Percentiles rank a stretch among this genome's conserved stretches.
These are phyloP conservation scores for Choloepus hoffmanni DNA, from an alignment of 2,113 vertebrate genomes.

Conservation along the genomic window DNA sequence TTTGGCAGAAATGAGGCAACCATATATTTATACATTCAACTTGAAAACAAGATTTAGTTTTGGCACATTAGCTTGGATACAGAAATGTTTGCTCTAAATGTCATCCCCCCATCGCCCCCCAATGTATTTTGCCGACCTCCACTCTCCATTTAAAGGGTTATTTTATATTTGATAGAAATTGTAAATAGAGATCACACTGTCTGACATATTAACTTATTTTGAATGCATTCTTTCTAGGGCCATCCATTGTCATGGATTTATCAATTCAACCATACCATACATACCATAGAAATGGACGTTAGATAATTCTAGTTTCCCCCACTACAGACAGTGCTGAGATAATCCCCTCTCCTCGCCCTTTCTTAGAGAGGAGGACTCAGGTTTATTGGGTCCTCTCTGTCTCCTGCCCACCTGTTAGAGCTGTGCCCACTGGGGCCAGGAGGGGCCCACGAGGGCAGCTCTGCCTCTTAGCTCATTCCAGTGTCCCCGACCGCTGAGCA, in stretches of 20 bases:
- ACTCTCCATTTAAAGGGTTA: background rate
- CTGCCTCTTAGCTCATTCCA: too few relatives aligned
- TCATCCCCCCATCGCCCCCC: too few relatives aligned
- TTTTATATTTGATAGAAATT: background rate
- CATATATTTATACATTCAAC: background rate
- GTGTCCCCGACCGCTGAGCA: too few relatives aligned
- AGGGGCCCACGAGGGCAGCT: too few relatives aligned
- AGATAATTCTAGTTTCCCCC: too few relatives aligned
- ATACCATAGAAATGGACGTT: background rate
- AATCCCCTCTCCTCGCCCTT: too few relatives aligned
- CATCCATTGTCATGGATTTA: rapidly evolving
- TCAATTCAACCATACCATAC: background rate
- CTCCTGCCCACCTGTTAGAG: too few relatives aligned
- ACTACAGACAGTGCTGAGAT: too few relatives aligned
- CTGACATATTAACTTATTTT: background rate
- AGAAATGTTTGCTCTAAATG: background rate
- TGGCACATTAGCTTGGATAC: background rate
- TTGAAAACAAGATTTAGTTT: background rate
- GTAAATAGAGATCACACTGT: background rate
- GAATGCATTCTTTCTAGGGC: background rate
- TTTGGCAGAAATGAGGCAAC: background rate
- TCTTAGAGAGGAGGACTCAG: too few relatives aligned
- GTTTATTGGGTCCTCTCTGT: too few relatives aligned
- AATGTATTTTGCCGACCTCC: background rate
- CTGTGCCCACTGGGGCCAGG: too few relatives aligned